Evolutionary conservation across 2,113 vertebrate genomes (phyloP).

Genomic region (Anseranas semipalmata): DNA sequence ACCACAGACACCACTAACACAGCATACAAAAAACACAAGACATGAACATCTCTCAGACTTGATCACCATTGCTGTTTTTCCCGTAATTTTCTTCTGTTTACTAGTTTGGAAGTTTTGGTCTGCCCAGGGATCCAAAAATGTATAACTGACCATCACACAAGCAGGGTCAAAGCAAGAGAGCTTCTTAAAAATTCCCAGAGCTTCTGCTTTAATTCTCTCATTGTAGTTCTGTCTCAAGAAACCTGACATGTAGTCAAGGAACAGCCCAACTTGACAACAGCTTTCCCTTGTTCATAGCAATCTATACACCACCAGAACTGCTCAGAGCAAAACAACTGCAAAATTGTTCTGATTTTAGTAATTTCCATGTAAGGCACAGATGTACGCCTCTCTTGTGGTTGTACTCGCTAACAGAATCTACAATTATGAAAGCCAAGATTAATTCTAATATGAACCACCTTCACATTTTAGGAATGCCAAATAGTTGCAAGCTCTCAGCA

Average conservation of each 20-base stretch:
- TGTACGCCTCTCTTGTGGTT: background rate
- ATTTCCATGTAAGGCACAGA: constrained; percentile 18
- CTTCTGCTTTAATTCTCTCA: background rate
- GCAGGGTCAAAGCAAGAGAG: background rate
- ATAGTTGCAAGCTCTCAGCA: constrained; percentile 46
- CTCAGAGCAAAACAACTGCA: constrained; percentile 41
- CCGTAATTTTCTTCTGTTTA: background rate
- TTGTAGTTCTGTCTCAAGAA: background rate
- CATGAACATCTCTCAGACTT: background rate
- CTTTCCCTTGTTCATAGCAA: background rate
- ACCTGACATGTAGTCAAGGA: background rate
- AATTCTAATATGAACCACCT: constrained; percentile 57
- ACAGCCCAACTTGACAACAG: background rate
- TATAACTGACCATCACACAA: background rate
- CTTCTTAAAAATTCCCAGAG: background rate
- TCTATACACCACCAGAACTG: background rate
- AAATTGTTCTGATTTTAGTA: constrained; percentile 41
- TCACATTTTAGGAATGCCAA: constrained; percentile 48
- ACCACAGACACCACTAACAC: background rate
- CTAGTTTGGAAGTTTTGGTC: background rate
- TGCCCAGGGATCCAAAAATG: background rate
- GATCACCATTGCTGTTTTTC: background rate
- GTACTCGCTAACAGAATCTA: constrained; percentile 9
- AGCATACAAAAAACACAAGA: background rate
- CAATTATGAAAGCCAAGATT: constrained; percentile 47